phyloP scores from a whole-genome alignment of 2,888 invertebrate genomes.

The Ormia ochracea region DNA sequence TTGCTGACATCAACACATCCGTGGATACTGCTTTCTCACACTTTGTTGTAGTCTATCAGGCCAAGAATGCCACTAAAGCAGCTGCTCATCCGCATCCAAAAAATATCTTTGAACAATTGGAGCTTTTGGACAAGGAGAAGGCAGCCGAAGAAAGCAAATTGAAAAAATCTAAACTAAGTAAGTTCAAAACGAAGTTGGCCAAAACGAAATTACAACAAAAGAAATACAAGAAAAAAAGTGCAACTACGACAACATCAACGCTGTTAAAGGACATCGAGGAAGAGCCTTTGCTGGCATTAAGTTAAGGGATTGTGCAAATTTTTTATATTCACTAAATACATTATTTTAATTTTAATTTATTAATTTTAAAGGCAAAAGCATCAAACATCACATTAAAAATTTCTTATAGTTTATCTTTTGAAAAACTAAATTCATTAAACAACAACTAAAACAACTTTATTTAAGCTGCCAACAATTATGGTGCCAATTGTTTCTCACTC shows the following conservation, averaged over 20 bases:
- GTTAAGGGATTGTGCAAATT: slow-evolving; percentile 63
- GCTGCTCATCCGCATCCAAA: slow-evolving; percentile 79
- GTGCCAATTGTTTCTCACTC: slow-evolving; percentile 28
- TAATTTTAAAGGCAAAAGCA: slow-evolving; percentile 48
- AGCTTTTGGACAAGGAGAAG: slow-evolving; percentile 82
- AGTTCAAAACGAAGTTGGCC: slow-evolving; percentile 82
- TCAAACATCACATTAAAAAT: slow-evolving; percentile 11
- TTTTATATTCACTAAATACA: slow-evolving; percentile 9
- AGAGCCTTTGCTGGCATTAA: slow-evolving; percentile 76
- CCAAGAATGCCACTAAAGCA: slow-evolving; percentile 83
- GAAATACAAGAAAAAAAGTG: slow-evolving; percentile 77
- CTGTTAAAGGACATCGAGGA: slow-evolving; percentile 72
- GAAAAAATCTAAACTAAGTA: slow-evolving; percentile 75
- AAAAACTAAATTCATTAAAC: background rate
- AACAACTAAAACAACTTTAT: background rate
- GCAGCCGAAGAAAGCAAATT: slow-evolving; percentile 70
- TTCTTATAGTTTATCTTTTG: slow-evolving; percentile 4
- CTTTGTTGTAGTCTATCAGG: slow-evolving; percentile 89
- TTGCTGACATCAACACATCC: slow-evolving; percentile 92
- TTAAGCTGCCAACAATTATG: background rate
- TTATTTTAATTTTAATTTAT: slow-evolving; percentile 61
- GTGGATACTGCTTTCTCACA: slow-evolving; percentile 89
- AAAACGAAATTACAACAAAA: slow-evolving; percentile 78
- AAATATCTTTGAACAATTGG: slow-evolving; percentile 89
- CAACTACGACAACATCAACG: slow-evolving; percentile 33